These are phyloP conservation scores for Chloroclystis v-ata DNA, from an alignment of 2,888 invertebrate genomes.

Conservation along the genomic window DNA sequence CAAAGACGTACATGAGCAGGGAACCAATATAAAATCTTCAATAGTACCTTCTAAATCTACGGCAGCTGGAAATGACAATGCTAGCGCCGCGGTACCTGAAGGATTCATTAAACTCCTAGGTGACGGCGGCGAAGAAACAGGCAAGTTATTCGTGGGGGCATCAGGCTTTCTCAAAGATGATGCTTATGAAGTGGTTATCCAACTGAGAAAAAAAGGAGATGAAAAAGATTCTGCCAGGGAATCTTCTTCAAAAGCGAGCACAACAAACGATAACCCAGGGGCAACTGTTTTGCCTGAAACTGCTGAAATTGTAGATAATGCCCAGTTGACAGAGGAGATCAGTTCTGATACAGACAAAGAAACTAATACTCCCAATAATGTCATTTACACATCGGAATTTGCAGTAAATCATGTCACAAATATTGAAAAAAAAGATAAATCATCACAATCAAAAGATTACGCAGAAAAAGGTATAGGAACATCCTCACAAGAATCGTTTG, in stretches of 20 bases:
- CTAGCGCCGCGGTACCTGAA: conserved; percentile 31
- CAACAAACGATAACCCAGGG: conserved; percentile 14
- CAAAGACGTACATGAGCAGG: background rate
- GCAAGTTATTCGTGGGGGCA: conserved; percentile 64
- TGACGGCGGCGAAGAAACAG: conserved; percentile 49
- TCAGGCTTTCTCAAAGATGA: conserved; percentile 59
- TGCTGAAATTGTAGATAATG: background rate
- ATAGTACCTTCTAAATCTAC: conserved; percentile 49
- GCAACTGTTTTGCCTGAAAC: conserved; percentile 1
- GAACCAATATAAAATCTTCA: conserved; percentile 28
- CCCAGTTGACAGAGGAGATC: background rate
- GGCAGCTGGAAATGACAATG: conserved; percentile 47
- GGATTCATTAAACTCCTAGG: conserved; percentile 54
- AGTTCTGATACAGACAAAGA: conserved; percentile 1
- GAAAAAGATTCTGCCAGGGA: conserved; percentile 24
- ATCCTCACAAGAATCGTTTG: conserved; percentile 36
- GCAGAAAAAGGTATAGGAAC: conserved; percentile 44
- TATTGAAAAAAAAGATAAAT: no score
- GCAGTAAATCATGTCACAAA: background rate
- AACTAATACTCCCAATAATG: conserved; percentile 1
- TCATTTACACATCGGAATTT: background rate
- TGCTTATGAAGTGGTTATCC: conserved; percentile 67
- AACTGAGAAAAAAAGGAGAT: conserved; percentile 58
- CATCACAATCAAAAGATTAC: conserved; percentile 21
- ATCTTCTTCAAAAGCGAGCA: conserved; percentile 13